A percentile compares a stretch with the other conserved stretches of the same genome.
Evolutionary conservation across 2,797 vertebrate genomes (phyloP).

Genomic region (Tapera naevia): DNA sequence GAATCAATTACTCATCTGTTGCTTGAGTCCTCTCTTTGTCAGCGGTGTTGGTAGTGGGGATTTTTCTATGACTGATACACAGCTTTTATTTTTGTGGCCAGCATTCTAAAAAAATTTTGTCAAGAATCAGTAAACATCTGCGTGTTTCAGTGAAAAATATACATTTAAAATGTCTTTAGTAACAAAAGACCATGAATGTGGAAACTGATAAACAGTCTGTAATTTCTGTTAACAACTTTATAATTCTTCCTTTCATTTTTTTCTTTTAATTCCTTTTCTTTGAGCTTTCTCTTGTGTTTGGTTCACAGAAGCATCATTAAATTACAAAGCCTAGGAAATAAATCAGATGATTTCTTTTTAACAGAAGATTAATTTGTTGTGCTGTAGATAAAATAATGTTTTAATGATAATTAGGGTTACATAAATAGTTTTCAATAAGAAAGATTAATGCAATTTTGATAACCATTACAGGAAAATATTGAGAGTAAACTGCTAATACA

Average conservation of each 20-base stretch:
- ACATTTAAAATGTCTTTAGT: background rate
- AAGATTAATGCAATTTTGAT: constrained; percentile 13
- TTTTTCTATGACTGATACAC: background rate
- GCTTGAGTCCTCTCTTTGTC: background rate
- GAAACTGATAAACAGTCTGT: background rate
- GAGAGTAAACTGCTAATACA: background rate
- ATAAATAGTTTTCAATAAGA: constrained; percentile 22
- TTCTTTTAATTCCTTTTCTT: constrained; percentile 5
- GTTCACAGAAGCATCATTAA: constrained; percentile 1
- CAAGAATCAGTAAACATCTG: background rate
- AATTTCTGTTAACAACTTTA: background rate
- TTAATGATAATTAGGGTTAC: constrained; percentile 29
- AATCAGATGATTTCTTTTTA: constrained; percentile 4
- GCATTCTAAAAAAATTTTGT: background rate
- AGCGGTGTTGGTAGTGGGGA: background rate
- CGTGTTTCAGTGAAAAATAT: background rate
- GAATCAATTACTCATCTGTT: background rate
- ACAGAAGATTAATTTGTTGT: constrained; percentile 33
- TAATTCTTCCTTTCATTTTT: background rate
- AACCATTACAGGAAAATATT: constrained; percentile 28
- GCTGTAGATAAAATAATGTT: constrained; percentile 22
- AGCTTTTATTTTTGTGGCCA: background rate
- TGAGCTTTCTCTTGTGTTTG: background rate
- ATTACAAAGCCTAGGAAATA: background rate
- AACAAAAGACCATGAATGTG: background rate